Percentiles rank a stretch among this genome's conserved stretches.
Evolutionary conservation across 1,140 invertebrate genomes (phyloP).

Genomic region (Pachypsylla venusta): DNA sequence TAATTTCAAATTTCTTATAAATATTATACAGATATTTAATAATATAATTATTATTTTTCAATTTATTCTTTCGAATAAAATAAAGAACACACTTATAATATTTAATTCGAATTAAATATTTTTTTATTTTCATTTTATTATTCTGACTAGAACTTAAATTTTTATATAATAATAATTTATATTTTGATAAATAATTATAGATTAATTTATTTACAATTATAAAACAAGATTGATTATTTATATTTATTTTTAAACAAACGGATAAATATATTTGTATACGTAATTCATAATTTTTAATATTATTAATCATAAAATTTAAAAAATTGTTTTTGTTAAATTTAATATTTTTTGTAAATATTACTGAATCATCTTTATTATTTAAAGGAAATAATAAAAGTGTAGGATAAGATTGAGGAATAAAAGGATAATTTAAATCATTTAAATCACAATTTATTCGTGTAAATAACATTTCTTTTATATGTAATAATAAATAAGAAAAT

Average conservation of each 20-base stretch:
- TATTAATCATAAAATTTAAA: neutral
- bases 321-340: neutral
- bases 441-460: neutral
- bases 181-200: neutral
- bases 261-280: neutral
- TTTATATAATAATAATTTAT: neutral
- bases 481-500: neutral
- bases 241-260: neutral
- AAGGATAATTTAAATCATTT: constrained; percentile 3
- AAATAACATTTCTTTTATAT: neutral
- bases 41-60: neutral
- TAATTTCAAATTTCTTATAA: neutral
- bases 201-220: neutral
- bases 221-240: neutral
- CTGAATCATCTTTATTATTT: neutral
- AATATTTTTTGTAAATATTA: neutral
- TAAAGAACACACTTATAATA: neutral
- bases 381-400: neutral
- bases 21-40: neutral
- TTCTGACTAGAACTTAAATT: neutral
- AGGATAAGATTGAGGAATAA: neutral
- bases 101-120: neutral
- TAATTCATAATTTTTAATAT: neutral
- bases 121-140: neutral
- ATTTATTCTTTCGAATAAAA: neutral